Evolutionary conservation across 2,113 vertebrate genomes (phyloP).

Genomic region (Xenopus borealis): DNA sequence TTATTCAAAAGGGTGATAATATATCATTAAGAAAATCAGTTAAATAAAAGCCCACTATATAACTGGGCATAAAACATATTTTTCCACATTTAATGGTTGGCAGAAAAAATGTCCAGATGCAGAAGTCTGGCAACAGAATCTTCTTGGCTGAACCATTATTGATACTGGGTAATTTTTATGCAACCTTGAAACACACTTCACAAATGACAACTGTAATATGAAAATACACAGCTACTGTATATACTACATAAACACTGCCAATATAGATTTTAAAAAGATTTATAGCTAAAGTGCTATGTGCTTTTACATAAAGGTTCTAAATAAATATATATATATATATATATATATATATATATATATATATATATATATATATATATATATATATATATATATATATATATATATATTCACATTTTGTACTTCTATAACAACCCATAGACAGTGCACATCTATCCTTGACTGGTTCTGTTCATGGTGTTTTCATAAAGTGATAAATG

Average conservation of each 20-base stretch:
- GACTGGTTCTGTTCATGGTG: too few relatives aligned
- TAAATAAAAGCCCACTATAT: conserved; percentile 33
- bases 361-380: too few relatives aligned
- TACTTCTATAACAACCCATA: too few relatives aligned
- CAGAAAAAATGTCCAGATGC: conserved; percentile 31
- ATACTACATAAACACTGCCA: background rate
- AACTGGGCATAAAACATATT: conserved; percentile 29
- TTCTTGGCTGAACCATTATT: conserved; percentile 36
- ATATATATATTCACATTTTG: too few relatives aligned
- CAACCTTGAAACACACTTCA: conserved; percentile 43
- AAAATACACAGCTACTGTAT: conserved; percentile 9
- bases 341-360: too few relatives aligned
- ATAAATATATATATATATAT: too few relatives aligned
- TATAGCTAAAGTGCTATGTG: too few relatives aligned
- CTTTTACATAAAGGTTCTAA: too few relatives aligned
- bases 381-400: too few relatives aligned
- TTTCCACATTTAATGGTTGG: conserved; percentile 37
- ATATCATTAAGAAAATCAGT: conserved; percentile 3
- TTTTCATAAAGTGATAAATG: too few relatives aligned
- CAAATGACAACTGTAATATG: conserved; percentile 16
- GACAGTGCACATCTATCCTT: too few relatives aligned
- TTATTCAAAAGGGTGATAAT: conserved; percentile 8
- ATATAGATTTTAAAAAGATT: background rate
- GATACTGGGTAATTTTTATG: conserved; percentile 33
- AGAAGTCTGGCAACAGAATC: conserved; percentile 27